phyloP scores from a whole-genome alignment of 2,797 vertebrate genomes.

The Erpetoichthys calabaricus region DNA sequence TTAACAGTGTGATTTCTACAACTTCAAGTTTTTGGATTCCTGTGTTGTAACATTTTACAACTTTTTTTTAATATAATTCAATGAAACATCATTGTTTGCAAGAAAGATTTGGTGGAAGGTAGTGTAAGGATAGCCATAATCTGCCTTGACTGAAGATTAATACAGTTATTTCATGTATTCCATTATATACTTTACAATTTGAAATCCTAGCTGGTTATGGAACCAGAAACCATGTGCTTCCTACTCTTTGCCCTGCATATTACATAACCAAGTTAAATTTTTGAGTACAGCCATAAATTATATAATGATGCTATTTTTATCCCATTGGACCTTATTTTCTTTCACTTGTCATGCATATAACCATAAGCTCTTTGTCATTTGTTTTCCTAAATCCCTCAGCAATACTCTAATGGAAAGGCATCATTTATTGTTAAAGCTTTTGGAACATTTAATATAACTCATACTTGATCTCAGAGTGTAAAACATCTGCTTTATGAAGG shows the following conservation, averaged over 20 bases:
- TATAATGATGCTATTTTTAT: conserved; percentile 6
- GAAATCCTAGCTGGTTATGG: not conserved
- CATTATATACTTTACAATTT: not conserved
- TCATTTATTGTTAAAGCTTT: not conserved
- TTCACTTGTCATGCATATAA: conserved; percentile 3
- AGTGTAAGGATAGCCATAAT: not conserved
- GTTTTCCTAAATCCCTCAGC: not conserved
- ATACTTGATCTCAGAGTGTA: not conserved
- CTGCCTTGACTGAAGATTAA: not conserved
- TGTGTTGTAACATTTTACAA: too few species aligned
- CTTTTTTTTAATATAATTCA: too few species aligned
- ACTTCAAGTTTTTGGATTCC: too few species aligned
- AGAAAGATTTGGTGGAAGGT: not conserved
- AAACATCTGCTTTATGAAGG: not conserved
- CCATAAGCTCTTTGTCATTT: not conserved
- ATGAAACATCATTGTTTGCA: not conserved
- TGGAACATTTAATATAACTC: not conserved
- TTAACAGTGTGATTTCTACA: too few species aligned
- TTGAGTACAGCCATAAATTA: conserved; percentile 5
- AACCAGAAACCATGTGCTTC: not conserved
- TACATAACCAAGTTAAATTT: conserved; percentile 2
- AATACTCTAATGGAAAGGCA: not conserved
- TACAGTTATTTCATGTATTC: not conserved
- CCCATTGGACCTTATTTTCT: not conserved
- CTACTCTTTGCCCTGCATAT: conserved; percentile 3